Conservation (phyloP, 2,113 vertebrate genomes). For the Halichoerus grypus region DNA sequence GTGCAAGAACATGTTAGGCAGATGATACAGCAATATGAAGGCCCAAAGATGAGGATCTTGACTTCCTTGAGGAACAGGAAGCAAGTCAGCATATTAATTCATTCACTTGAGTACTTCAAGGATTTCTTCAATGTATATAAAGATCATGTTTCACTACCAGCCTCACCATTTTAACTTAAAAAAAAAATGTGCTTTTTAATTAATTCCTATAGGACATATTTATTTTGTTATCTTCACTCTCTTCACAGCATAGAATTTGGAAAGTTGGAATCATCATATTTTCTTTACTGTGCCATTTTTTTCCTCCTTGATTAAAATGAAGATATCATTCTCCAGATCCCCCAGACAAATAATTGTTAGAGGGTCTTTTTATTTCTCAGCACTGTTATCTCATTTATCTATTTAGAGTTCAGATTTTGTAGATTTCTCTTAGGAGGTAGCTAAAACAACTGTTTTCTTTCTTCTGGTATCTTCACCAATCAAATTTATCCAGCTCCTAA, state of each 20-base stretch:
- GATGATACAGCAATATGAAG: background rate
- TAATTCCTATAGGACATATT: background rate
- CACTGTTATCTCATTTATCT: background rate
- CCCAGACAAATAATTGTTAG: background rate
- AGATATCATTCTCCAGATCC: background rate
- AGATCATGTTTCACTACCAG: background rate
- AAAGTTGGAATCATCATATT: background rate
- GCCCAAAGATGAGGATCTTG: background rate
- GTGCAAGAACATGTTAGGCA: background rate
- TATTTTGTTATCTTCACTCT: background rate
- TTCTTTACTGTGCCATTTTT: background rate
- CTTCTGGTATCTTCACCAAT: background rate
- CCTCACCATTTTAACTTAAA: background rate
- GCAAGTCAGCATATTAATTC: background rate
- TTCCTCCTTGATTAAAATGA: background rate
- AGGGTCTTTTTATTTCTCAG: slow-evolving; percentile 6
- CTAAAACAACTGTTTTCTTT: background rate
- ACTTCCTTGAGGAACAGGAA: background rate
- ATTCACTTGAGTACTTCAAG: background rate
- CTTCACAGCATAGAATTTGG: background rate
- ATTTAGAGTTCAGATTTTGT: background rate
- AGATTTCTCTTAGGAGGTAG: background rate
- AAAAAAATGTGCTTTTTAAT: background rate
- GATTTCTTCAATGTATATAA: background rate
- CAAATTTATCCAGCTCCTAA: background rate